phyloP scores from a whole-genome alignment of 2,888 invertebrate genomes.

The Rhagonycha lutea region DNA sequence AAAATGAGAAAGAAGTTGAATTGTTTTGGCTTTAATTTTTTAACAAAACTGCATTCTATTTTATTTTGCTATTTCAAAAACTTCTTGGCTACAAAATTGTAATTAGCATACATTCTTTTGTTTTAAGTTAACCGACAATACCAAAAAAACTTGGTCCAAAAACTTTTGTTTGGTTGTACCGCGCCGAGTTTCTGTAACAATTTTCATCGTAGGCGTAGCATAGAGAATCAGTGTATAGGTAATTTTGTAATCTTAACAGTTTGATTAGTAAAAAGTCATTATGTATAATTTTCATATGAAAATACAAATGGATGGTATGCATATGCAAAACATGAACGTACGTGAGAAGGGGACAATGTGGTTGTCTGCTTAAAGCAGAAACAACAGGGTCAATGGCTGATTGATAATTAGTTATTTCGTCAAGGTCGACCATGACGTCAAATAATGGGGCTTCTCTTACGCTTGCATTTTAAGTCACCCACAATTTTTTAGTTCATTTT shows the following conservation, averaged over 20 bases:
- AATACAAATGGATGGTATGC: slow-evolving; percentile 9
- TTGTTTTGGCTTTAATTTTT: not conserved
- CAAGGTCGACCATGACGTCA: slow-evolving; percentile 53
- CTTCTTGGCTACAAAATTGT: not conserved
- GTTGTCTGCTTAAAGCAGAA: slow-evolving; percentile 38
- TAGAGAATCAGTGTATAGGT: not conserved
- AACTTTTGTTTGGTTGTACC: not conserved
- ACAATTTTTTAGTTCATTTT: not conserved
- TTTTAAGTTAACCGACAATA: not conserved
- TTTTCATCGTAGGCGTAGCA: not conserved
- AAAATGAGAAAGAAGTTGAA: not conserved
- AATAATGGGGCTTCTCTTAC: slow-evolving; percentile 29
- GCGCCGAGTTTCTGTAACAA: too few species aligned
- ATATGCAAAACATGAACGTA: slow-evolving; percentile 14
- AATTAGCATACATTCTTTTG: not conserved
- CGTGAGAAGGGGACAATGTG: slow-evolving; percentile 4
- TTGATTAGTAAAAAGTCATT: not conserved
- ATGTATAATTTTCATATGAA: not conserved
- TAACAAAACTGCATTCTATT: not conserved
- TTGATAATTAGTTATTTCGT: slow-evolving; percentile 54
- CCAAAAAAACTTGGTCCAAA: not conserved
- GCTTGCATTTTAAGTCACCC: slow-evolving; percentile 17
- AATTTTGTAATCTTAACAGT: not conserved
- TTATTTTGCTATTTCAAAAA: not conserved
- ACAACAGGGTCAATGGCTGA: slow-evolving; percentile 54